Percentiles rank a stretch among this genome's conserved stretches.
phyloP scores from a whole-genome alignment of 2,113 vertebrate genomes.

The Nesospiza acunhae region DNA sequence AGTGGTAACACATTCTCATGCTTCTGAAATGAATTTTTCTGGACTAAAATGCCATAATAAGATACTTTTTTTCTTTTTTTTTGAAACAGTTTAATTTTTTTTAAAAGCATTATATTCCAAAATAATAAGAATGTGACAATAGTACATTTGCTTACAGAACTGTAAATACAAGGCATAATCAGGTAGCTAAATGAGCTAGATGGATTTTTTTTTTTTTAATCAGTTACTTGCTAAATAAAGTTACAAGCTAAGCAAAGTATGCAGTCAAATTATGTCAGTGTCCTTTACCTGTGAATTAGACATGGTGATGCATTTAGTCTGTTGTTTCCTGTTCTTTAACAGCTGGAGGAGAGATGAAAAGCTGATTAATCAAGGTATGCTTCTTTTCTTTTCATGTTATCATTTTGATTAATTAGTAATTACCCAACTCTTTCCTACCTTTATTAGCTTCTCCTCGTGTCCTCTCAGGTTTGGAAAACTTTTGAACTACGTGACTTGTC shows the following conservation, averaged over 20 bases:
- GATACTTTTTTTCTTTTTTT: accelerated
- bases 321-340: background rate
- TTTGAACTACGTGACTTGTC: background rate
- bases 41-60: background rate
- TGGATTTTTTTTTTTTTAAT: background rate
- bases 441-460: background rate
- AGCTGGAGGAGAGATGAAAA: background rate
- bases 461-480: background rate
- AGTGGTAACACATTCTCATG: background rate
- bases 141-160: background rate
- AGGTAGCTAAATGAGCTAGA: background rate
- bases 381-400: background rate
- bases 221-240: background rate
- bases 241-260: background rate
- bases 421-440: background rate
- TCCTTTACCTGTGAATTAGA: background rate
- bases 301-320: background rate
- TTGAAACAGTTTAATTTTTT: accelerated
- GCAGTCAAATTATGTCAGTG: background rate
- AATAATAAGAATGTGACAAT: background rate
- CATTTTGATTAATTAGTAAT: slow-evolving; percentile 28
- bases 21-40: background rate
- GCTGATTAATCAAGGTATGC: background rate
- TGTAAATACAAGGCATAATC: background rate
- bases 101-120: background rate